Base-by-base conservation (phyloP, 2,113 vertebrate genomes). In the Chloroceryle aenea region DNA sequence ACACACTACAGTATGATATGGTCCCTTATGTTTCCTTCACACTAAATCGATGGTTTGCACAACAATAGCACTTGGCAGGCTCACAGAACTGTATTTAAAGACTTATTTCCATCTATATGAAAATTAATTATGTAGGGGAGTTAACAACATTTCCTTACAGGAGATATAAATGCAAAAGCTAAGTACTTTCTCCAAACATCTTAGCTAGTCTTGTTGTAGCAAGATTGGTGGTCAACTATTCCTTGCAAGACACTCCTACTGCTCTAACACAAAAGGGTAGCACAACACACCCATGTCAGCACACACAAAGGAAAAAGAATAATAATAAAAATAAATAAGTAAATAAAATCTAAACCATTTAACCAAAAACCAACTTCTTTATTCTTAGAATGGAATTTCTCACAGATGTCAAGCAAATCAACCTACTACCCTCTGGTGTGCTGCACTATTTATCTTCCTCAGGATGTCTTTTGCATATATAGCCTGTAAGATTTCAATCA, bases 91-190 rank as follows among this genome's bases (percentile, higher is more conserved):
- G 59, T 66, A 87, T 64, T 74, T 90, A 61, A 73, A 76, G 62
- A 75, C 52, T 94, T 88, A 80, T 67, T 83, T 87, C 59, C 78
- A 89, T 67, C 58, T 58, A 68, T 56, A 59, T 25, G 64, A 88
- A 76, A 86, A 95, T 67, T 72, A 88, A 93, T 83, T 93, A 79
- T 76, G 78, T 76, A 8, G 25, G 77, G 61, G 72, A 89, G 55
- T 86, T 66, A 90, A 84, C 74, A 61, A 64, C 36, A 72, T 38
- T 82, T 87, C 62, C 67, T 63, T 73, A 77, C n/a, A 79, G 38
- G 22, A 75, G 45, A 66, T 67, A 25, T 8, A 78, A 87, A 85
- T 1, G 4, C 29, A 68, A 67, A 77, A 55, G 34, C 45, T 67
- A 75, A 56, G 42, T 38, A 38, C 38, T 85, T 68, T 73, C 47